Percentiles rank a stretch among this genome's conserved stretches.
Evolutionary conservation across 1,140 invertebrate genomes (phyloP).

Genomic region (Medauroidea extradentata): DNA sequence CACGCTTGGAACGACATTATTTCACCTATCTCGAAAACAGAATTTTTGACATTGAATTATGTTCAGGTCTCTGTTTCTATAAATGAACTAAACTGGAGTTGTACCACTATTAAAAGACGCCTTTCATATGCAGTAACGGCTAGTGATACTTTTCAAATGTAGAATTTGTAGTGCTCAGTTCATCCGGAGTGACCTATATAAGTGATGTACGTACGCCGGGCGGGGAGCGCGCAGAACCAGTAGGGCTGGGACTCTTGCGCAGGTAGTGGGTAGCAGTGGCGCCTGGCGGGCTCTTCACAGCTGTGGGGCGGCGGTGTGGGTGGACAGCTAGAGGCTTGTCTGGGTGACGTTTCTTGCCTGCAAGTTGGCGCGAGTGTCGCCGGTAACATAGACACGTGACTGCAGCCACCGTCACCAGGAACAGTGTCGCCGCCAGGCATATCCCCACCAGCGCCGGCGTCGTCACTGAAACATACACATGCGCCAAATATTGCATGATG

Average conservation of each 20-base stretch:
- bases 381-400: slow-evolving; percentile 57
- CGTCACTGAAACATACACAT: slow-evolving; percentile 49
- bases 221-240: slow-evolving; percentile 51
- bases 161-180: too few relatives aligned
- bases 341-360: slow-evolving; percentile 40
- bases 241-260: slow-evolving; percentile 84
- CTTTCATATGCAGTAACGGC: too few relatives aligned
- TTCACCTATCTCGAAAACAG: too few relatives aligned
- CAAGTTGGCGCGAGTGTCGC: slow-evolving; percentile 37
- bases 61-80: too few relatives aligned
- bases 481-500: too few relatives aligned
- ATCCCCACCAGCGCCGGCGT: slow-evolving; percentile 58
- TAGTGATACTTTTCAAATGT: too few relatives aligned
- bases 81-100: too few relatives aligned
- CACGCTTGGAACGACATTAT: too few relatives aligned
- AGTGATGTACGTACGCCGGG: too few relatives aligned
- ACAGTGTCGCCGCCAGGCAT: slow-evolving; percentile 53
- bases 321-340: slow-evolving; percentile 56
- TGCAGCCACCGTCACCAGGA: slow-evolving; percentile 52
- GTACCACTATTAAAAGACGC: too few relatives aligned
- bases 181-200: too few relatives aligned
- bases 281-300: slow-evolving; percentile 60
- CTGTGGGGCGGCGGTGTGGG: slow-evolving; percentile 57
- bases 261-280: slow-evolving; percentile 67
- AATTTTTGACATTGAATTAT: too few relatives aligned